Percentiles rank a stretch among this genome's conserved stretches.
Evolutionary conservation across 2,113 vertebrate genomes (phyloP).

Genomic region (Orientallactaga bullata): DNA sequence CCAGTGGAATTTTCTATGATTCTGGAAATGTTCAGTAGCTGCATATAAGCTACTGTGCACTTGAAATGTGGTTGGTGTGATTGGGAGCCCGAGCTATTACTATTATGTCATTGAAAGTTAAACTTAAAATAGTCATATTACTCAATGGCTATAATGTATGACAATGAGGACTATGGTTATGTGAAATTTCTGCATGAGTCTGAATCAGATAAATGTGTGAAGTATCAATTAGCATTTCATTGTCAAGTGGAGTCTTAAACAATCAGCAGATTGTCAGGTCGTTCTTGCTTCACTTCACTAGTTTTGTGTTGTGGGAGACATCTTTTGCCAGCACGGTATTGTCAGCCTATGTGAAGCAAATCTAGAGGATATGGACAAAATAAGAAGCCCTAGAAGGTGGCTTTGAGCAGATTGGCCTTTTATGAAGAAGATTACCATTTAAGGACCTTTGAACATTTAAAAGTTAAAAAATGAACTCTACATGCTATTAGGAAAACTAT

Average conservation of each 20-base stretch:
- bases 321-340: background rate
- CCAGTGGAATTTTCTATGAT: background rate
- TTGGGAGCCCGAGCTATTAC: conserved; percentile 9
- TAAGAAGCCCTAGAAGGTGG: background rate
- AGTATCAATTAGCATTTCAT: background rate
- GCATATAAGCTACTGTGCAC: background rate
- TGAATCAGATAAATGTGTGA: conserved; percentile 5
- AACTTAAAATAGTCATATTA: conserved; percentile 29
- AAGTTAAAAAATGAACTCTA: background rate
- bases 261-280: background rate
- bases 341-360: background rate
- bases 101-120: conserved; percentile 10
- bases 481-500: background rate
- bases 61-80: background rate
- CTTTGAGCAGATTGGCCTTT: conserved; percentile 34
- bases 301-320: conserved; percentile 23
- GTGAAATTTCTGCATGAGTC: background rate
- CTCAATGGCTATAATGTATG: background rate
- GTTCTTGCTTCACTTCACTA: conserved; percentile 11
- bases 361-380: conserved; percentile 13
- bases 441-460: conserved; percentile 31
- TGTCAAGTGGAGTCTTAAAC: conserved; percentile 23
- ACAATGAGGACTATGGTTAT: background rate
- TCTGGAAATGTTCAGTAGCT: background rate
- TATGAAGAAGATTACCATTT: background rate